Evolutionary conservation across 53 echinoderm and acorn worm species (phyloP).

Genomic region (Echinarachnius parma): DNA sequence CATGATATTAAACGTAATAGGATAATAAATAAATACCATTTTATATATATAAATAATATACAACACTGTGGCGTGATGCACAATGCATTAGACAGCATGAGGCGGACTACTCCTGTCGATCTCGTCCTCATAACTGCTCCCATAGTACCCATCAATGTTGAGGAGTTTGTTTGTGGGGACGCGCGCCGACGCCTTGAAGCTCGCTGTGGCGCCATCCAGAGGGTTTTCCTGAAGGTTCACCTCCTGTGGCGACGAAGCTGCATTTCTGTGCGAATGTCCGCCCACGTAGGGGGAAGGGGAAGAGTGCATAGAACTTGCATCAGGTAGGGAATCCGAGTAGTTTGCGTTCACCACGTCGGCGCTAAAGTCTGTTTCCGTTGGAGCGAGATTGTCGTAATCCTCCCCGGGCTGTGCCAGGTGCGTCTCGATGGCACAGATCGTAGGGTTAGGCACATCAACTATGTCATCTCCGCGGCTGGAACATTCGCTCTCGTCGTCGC

Average conservation of each 20-base stretch:
- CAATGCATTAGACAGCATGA: slow-evolving; percentile 38
- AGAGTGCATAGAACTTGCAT: slow-evolving; percentile 13
- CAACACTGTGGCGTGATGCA: slow-evolving; percentile 19
- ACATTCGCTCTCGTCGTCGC: slow-evolving; percentile 36
- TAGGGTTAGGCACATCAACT: slow-evolving; percentile 36
- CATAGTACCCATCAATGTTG: slow-evolving; percentile 24
- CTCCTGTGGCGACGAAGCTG: neutral
- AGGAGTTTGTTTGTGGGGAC: slow-evolving; percentile 16
- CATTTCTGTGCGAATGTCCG: slow-evolving; percentile 4
- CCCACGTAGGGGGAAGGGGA: slow-evolving; percentile 15
- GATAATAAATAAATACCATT: slow-evolving; percentile 40
- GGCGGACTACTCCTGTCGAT: slow-evolving; percentile 45
- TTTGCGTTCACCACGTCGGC: slow-evolving; percentile 38
- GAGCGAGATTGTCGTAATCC: slow-evolving; percentile 10
- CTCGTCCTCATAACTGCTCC: slow-evolving; percentile 29
- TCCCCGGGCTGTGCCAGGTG: slow-evolving; percentile 36
- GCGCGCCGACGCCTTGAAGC: slow-evolving; percentile 4
- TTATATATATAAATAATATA: slow-evolving; percentile 34
- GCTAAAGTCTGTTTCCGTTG: slow-evolving; percentile 23
- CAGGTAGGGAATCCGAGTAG: slow-evolving; percentile 12
- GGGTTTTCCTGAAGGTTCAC: slow-evolving; percentile 46
- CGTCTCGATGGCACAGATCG: slow-evolving; percentile 37
- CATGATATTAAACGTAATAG: too few relatives aligned
- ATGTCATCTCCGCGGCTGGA: slow-evolving; percentile 3
- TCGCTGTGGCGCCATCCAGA: neutral